phyloP scores from a whole-genome alignment of 2,113 vertebrate species.

The Leptobrachium ailaonicum region DNA sequence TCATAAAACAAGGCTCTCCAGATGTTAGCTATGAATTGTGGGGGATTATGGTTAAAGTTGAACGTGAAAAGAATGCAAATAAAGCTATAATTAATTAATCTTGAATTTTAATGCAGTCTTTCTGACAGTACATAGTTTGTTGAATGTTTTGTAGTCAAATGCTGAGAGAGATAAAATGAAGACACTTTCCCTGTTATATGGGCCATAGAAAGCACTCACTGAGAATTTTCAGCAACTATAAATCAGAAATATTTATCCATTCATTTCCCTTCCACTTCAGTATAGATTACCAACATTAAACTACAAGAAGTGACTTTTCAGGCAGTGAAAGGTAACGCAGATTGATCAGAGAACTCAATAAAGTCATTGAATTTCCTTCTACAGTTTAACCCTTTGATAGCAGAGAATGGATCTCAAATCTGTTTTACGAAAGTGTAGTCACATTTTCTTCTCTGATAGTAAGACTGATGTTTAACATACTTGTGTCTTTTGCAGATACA shows the following conservation, averaged over 20 bases:
- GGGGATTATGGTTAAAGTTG: slow-evolving; percentile 36
- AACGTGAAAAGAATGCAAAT: slow-evolving; percentile 30
- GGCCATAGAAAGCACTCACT: slow-evolving; percentile 22
- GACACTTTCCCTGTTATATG: slow-evolving; percentile 27
- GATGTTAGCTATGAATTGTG: slow-evolving; percentile 40
- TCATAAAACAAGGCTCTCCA: slow-evolving; percentile 31
- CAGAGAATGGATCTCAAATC: too few species aligned
- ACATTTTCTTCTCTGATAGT: too few species aligned
- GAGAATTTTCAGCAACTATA: slow-evolving; percentile 22
- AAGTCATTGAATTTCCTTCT: too few species aligned
- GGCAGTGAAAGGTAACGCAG: not conserved
- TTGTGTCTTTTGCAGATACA: too few species aligned
- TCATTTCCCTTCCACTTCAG: slow-evolving; percentile 28
- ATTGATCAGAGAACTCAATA: too few species aligned
- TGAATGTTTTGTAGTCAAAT: slow-evolving; percentile 20
- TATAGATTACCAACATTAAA: slow-evolving; percentile 30
- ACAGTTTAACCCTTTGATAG: too few species aligned
- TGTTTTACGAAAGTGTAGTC: too few species aligned
- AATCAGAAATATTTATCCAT: slow-evolving; percentile 24
- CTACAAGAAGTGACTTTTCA: slow-evolving; percentile 25
- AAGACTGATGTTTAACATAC: too few species aligned
- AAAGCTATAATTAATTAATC: slow-evolving; percentile 34
- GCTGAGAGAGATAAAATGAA: slow-evolving; percentile 33
- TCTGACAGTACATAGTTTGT: slow-evolving; percentile 11
- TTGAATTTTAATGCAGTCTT: slow-evolving; percentile 23